These are phyloP conservation scores for Calyptommatus sinebrachiatus DNA, from an alignment of 2,113 vertebrate species.

Conservation along the genomic window DNA sequence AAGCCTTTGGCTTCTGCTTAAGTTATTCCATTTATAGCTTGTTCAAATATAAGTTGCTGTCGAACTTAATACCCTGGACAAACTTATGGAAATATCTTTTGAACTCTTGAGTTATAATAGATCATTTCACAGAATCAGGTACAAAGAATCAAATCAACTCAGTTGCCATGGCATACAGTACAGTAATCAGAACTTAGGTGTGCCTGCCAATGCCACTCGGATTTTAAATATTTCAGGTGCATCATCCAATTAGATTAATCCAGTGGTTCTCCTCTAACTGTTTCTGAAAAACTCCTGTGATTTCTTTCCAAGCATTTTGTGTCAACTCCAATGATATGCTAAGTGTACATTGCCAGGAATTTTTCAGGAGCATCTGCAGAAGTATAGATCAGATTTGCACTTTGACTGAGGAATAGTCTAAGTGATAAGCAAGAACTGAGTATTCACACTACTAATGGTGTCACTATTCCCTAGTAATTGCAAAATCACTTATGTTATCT, in stretches of 20 bases:
- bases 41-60: constrained; percentile 7
- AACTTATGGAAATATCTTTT: constrained; percentile 11
- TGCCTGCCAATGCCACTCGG: background rate
- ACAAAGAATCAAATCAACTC: constrained; percentile 10
- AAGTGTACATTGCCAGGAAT: too few species aligned
- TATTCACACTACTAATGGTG: too few species aligned
- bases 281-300: too few species aligned
- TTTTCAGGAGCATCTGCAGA: too few species aligned
- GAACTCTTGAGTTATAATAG: background rate
- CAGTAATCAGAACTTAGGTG: constrained; percentile 13
- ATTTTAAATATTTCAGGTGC: constrained; percentile 23
- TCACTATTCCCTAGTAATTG: too few species aligned
- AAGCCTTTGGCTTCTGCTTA: background rate
- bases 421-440: too few species aligned
- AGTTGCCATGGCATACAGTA: constrained; percentile 9
- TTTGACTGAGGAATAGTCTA: too few species aligned
- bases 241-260: background rate
- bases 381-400: too few species aligned
- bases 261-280: too few species aligned
- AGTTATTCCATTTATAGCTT: constrained; percentile 7
- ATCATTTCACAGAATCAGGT: constrained; percentile 18
- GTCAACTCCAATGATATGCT: too few species aligned
- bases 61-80: constrained; percentile 3
- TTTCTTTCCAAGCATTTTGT: too few species aligned
- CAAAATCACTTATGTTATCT: too few species aligned